phyloP scores from a whole-genome alignment of 1,140 invertebrate species.

The Daktulosphaira vitifoliae region DNA sequence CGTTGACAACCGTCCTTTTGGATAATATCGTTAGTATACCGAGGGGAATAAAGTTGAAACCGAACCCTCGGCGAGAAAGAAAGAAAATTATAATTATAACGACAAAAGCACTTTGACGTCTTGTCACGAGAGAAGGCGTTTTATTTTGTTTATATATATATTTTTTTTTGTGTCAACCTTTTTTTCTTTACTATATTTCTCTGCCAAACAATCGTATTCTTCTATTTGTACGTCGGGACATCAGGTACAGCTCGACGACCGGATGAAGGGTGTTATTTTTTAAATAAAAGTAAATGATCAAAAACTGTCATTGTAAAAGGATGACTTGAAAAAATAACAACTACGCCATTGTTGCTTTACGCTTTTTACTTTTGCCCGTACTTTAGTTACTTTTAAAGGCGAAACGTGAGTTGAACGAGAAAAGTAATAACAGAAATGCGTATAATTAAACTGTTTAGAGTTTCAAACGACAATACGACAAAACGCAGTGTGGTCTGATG shows the following conservation, averaged over 20 bases:
- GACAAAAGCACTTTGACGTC: neutral
- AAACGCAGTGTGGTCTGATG: neutral
- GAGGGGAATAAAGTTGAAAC: neutral
- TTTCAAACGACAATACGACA: neutral
- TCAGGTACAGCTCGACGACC: no score
- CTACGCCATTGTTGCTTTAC: neutral
- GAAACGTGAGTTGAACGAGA: no score
- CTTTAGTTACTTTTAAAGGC: no score
- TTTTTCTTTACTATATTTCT: neutral
- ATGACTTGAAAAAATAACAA: neutral
- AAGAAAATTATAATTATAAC: constrained; percentile 7
- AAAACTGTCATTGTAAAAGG: neutral
- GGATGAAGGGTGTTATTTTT: neutral
- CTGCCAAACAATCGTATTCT: neutral
- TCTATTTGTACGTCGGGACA: neutral
- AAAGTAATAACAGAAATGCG: neutral
- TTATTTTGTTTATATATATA: neutral
- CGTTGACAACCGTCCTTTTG: neutral
- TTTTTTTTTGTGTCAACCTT: neutral
- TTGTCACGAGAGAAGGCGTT: neutral
- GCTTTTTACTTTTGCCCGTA: no score
- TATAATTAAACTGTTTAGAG: neutral
- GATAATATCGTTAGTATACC: neutral
- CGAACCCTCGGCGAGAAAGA: neutral
- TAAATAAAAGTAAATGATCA: constrained; percentile 1